These are phyloP conservation scores for Serranus cabrilla DNA, from an alignment of 2,797 vertebrate species.

Conservation along the genomic window DNA sequence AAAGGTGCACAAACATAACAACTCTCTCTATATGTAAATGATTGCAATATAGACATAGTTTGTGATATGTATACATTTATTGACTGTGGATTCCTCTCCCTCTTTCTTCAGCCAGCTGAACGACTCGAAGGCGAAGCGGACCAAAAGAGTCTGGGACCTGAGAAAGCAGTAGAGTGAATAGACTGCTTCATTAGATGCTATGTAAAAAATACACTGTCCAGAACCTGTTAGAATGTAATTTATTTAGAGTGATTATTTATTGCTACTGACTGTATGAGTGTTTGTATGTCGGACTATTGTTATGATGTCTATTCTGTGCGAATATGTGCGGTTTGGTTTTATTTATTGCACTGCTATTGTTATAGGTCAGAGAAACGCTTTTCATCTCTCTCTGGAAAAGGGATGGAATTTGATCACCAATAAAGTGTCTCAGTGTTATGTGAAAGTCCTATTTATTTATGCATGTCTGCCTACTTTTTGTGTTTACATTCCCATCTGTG, in stretches of 20 bases:
- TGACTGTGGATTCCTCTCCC: constrained; percentile 29
- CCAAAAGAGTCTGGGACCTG: constrained; percentile 8
- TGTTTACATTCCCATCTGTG: constrained; percentile 54
- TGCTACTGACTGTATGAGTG: constrained; percentile 57
- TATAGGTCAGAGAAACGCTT: constrained; percentile 75
- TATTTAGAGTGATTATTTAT: constrained; percentile 86
- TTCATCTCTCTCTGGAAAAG: constrained; percentile 62
- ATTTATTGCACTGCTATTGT: constrained; percentile 81
- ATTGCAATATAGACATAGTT: background rate
- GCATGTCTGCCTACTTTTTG: constrained; percentile 3
- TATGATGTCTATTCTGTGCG: constrained; percentile 38
- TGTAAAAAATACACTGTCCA: constrained; percentile 34
- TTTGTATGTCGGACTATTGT: constrained; percentile 55
- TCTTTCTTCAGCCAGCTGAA: constrained; percentile 45
- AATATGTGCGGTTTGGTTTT: constrained; percentile 68
- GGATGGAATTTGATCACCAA: constrained; percentile 70
- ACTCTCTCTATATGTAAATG: too few relatives aligned
- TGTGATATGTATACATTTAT: background rate
- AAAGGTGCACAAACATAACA: background rate
- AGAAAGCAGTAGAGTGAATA: constrained; percentile 27
- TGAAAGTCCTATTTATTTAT: constrained; percentile 38
- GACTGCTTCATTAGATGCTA: constrained; percentile 63
- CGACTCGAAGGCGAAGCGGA: constrained; percentile 20
- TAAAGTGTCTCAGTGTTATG: constrained; percentile 79
- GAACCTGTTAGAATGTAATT: constrained; percentile 78